Base-by-base conservation (phyloP, 2,797 vertebrate genomes). In the Steatocranus sp. region DNA sequence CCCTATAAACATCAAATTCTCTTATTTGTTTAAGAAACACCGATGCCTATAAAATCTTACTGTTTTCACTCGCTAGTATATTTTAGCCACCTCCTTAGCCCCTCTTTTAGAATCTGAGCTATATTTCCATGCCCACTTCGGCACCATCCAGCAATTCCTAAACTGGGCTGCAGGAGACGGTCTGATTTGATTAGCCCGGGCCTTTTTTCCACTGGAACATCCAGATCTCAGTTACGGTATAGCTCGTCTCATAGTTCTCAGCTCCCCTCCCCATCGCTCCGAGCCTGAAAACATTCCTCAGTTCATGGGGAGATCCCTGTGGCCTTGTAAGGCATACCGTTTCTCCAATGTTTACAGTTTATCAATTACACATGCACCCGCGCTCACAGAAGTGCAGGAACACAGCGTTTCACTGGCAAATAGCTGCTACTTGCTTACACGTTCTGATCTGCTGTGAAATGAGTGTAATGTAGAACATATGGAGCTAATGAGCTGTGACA, bases 321-420 rank as follows among this genome's bases (percentile, higher is more conserved):
- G 86, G 88, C 96, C 96, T 94, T 96, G 94, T 96, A 97, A 96
- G 96, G 96, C 92, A 89, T 93, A 91, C 90, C 79, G 77, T 89
- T 90, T 74, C 80, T 80, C 83, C 87, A 91, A 34, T 96, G 96
- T 96, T 96, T 96, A 96, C 86, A 94, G 90, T 95, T 96, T 94
- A 96, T 94, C 90, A 89, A 87, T 88, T 88, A 86, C 89, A 86
- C 87, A 86, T 70, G 49, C 25, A 78, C 81, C 74, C 56, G 36
- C 78, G 41, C 90, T 82, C 81, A 70, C 83, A 32, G n/a, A 49
- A 38, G 81, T 84, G 34, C 79, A 81, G 63, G 86, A 87, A 92
- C 88, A 89, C 51, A 76, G 30, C 85, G 92, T 93, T 89, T 94
- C 78, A 87, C 77, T 80, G 68, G 79, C 82, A 74, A 87, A 83